A percentile compares a stretch with the other conserved stretches of the same genome.
Conservation (phyloP, 1,140 invertebrate species). For the Berghia stephanieae region DNA sequence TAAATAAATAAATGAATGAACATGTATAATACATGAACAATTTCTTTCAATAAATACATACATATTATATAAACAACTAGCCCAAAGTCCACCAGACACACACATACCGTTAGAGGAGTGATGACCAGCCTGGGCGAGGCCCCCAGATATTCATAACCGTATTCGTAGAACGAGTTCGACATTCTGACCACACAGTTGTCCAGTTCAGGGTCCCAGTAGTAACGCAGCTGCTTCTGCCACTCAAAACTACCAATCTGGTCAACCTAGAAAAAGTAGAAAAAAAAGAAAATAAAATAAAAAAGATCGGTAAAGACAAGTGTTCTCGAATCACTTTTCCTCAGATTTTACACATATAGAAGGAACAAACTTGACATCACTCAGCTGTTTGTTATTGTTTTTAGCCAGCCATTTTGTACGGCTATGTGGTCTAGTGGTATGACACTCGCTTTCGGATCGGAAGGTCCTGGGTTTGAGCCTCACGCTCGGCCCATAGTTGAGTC, state of each 20-base stretch:
- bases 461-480: too few relatives aligned
- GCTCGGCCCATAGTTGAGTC: too few relatives aligned
- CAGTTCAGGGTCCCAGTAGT: conserved; percentile 66
- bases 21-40: too few relatives aligned
- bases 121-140: conserved; percentile 67
- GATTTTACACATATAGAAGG: too few relatives aligned
- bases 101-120: conserved; percentile 67
- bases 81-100: conserved; percentile 43
- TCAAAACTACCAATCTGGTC: conserved; percentile 69
- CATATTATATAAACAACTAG: conserved; percentile 43
- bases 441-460: too few relatives aligned
- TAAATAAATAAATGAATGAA: too few relatives aligned
- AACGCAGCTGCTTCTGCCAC: conserved; percentile 69
- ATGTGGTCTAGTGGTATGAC: too few relatives aligned
- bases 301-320: neutral
- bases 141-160: conserved; percentile 68
- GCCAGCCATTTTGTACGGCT: too few relatives aligned
- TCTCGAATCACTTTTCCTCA: neutral
- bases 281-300: neutral
- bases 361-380: too few relatives aligned
- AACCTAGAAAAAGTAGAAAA: conserved; percentile 42
- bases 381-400: too few relatives aligned
- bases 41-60: too few relatives aligned
- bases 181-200: conserved; percentile 66
- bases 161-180: conserved; percentile 66